Evolutionary conservation across 2,888 invertebrate species (phyloP).

Genomic region (Protodeltote pygarga): DNA sequence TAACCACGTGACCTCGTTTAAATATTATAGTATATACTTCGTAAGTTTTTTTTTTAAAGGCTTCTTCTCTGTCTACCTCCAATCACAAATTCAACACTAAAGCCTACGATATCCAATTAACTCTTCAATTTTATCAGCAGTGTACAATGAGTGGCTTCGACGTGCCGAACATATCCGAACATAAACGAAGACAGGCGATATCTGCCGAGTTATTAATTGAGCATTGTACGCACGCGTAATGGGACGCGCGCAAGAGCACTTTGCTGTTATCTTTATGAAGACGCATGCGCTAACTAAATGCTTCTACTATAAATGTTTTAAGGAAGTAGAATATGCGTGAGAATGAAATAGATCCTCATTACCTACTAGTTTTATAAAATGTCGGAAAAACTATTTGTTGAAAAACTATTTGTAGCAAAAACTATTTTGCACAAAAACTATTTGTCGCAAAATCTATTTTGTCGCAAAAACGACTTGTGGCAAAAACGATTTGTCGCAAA

Average conservation of each 20-base stretch:
- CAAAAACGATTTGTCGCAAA: too few species aligned
- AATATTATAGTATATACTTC: neutral
- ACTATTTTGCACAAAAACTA: too few species aligned
- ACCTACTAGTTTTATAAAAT: neutral
- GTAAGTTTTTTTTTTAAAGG: neutral
- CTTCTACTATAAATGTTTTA: constrained; percentile 16
- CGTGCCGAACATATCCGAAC: constrained; percentile 39
- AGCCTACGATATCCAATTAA: constrained; percentile 40
- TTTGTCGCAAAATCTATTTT: too few species aligned
- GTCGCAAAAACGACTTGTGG: too few species aligned
- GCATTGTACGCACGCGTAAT: constrained; percentile 62
- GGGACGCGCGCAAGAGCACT: constrained; percentile 49
- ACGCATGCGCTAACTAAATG: constrained; percentile 43
- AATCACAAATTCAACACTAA: constrained; percentile 19
- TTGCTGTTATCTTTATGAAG: constrained; percentile 59
- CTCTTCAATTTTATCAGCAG: constrained; percentile 48
- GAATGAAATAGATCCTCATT: neutral
- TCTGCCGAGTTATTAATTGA: constrained; percentile 61
- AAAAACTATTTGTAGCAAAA: too few species aligned
- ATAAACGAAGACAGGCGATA: constrained; percentile 40
- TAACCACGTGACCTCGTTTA: too few species aligned
- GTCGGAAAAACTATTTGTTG: too few species aligned
- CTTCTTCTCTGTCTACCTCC: neutral
- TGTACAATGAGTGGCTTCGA: constrained; percentile 46
- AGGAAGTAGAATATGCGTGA: neutral